Evolutionary conservation across 2,797 vertebrate species (phyloP).

Genomic region (Tympanoctomys barrerae): DNA sequence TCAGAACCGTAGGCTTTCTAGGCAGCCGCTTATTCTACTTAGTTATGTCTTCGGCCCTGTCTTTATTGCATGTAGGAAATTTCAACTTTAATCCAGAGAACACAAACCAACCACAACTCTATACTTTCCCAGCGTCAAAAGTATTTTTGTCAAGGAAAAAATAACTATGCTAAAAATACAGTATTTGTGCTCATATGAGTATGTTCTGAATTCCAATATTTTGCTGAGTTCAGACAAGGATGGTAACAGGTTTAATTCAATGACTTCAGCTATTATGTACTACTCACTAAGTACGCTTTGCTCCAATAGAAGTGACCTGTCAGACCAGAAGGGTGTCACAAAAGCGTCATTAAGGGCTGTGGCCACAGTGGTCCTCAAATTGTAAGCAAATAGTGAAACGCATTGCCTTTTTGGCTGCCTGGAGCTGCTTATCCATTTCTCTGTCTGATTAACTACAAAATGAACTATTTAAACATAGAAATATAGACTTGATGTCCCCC

Average conservation of each 20-base stretch:
- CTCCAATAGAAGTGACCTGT: background rate
- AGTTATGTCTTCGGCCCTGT: too few relatives aligned
- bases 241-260: background rate
- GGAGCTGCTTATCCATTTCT: background rate
- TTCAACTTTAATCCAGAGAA: background rate
- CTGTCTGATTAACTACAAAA: background rate
- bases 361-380: background rate
- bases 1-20: too few relatives aligned
- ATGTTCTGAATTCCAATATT: background rate
- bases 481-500: background rate
- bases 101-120: background rate
- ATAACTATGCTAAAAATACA: background rate
- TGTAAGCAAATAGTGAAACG: background rate
- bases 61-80: background rate
- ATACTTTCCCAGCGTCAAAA: background rate
- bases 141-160: background rate
- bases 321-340: background rate
- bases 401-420: background rate
- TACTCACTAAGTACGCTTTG: background rate
- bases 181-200: background rate
- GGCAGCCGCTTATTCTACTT: too few relatives aligned
- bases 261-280: background rate
- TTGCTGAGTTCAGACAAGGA: background rate
- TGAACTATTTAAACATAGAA: background rate
- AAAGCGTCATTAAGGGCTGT: background rate